Conservation (phyloP, 2,888 invertebrate genomes). For the Microplitis manilae region DNA sequence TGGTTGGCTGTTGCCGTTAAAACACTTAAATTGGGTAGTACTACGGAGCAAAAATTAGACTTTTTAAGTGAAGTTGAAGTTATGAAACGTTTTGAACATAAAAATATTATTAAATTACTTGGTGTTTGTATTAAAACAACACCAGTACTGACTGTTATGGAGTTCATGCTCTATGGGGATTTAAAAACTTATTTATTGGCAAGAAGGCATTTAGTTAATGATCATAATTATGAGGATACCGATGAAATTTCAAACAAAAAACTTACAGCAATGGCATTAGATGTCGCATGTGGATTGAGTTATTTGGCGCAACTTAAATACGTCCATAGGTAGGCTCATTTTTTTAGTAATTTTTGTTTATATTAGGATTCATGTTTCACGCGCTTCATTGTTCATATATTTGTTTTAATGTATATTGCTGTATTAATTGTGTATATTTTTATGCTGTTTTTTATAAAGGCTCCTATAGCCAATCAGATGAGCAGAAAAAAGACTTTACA, state of each 20-base stretch:
- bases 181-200: slow-evolving; percentile 90
- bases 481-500: too few relatives aligned
- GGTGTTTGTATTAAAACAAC: slow-evolving; percentile 91
- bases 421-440: too few relatives aligned
- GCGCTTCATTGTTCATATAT: too few relatives aligned
- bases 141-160: slow-evolving; percentile 93
- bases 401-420: too few relatives aligned
- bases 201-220: slow-evolving; percentile 85
- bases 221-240: slow-evolving; percentile 76
- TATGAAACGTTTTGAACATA: slow-evolving; percentile 94
- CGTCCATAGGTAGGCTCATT: slow-evolving; percentile 79
- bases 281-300: slow-evolving; percentile 87
- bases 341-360: neutral
- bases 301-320: slow-evolving; percentile 89
- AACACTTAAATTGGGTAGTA: slow-evolving; percentile 87
- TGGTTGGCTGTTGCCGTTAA: slow-evolving; percentile 93
- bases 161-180: slow-evolving; percentile 94
- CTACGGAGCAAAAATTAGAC: slow-evolving; percentile 89
- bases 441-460: too few relatives aligned
- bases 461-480: too few relatives aligned
- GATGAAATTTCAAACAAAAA: slow-evolving; percentile 86
- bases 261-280: slow-evolving; percentile 89
- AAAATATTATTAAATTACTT: slow-evolving; percentile 87
- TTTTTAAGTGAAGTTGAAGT: slow-evolving; percentile 94
- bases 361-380: too few relatives aligned